Evolutionary conservation across 1,140 invertebrate genomes (phyloP), one percentile per base, ranked within the genome.

Genomic region (Mactra quadrangularis): DNA sequence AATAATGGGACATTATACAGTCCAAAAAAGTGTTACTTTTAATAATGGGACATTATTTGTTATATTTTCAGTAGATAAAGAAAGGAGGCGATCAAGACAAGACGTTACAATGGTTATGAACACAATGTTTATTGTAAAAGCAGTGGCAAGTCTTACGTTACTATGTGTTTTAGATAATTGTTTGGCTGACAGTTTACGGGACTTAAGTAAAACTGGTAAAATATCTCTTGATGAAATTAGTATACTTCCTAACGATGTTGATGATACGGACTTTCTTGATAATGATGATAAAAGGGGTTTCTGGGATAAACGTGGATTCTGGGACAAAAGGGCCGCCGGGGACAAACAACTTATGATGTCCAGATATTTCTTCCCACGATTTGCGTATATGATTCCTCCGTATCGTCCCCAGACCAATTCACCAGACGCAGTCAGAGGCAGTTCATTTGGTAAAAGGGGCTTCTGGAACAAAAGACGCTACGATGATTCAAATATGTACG

Each of bases 241-340:
- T 15, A 35, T 71, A 2, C 22, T 71, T 1, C 47, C 68, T 3
- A 17, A 47, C 9, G 68, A 71, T n/a, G 19, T 71, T 1, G 68
- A 53, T 47, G 7, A 55, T 7, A 68, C 4, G 3, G 38, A 4
- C 1, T 68, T 47, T 27, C n/a, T 68, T 17, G 19, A 47, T 47
- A 33, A 41, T n/a, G 13, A 3, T 17, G 64, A 68, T 2, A 71
- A 71, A 55, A 71, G 68, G 52, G 68, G 68, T 4, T 71, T 71
- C 47, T 71, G 68, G 68, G 68, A 71, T 71, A 71, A 71, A 53
- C 1, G 68, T 13, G 68, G 68, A 29, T 71, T 71, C 29, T 71
- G 68, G 68, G 68, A 71, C 31, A 71, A 71, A 25, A 1, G 68
- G 1, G 53, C 27, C 7, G 64, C 7, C 3, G 27, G 47, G 9